phyloP scores from a whole-genome alignment of 2,797 vertebrate genomes.

The Betta splendens region DNA sequence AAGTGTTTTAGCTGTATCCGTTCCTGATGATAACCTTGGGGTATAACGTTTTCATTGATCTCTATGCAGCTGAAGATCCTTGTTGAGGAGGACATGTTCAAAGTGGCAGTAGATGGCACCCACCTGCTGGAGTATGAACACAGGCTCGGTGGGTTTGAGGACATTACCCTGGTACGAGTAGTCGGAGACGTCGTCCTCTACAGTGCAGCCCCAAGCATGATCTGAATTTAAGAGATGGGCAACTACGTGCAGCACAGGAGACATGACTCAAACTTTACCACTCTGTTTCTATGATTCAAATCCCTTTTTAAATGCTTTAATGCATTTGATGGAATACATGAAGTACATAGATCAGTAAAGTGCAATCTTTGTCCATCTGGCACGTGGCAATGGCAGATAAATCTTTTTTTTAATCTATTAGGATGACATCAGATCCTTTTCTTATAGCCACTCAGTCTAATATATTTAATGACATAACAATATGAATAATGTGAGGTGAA shows the following conservation, averaged over 20 bases:
- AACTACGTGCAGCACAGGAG: conserved; percentile 2
- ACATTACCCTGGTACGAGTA: conserved; percentile 83
- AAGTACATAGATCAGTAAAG: conserved; percentile 37
- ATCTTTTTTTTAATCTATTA: conserved; percentile 29
- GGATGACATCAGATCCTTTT: conserved; percentile 22
- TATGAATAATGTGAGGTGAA: conserved; percentile 31
- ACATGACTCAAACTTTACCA: conserved; percentile 26
- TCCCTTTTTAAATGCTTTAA: conserved; percentile 18
- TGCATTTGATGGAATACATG: conserved; percentile 35
- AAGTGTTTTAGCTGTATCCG: not conserved
- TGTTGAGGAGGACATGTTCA: conserved; percentile 87
- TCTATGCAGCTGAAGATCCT: conserved; percentile 88
- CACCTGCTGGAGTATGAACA: conserved; percentile 90
- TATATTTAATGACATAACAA: conserved; percentile 31
- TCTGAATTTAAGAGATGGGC: conserved; percentile 66
- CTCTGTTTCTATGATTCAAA: conserved; percentile 35
- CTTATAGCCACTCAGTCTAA: conserved; percentile 29
- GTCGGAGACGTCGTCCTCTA: conserved; percentile 85
- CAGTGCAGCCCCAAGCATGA: conserved; percentile 81
- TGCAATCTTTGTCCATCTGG: conserved; percentile 28
- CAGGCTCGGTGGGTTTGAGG: conserved; percentile 82
- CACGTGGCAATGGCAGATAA: conserved; percentile 43
- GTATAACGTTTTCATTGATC: not conserved
- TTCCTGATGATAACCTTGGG: not conserved
- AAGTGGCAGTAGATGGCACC: conserved; percentile 87